Evolutionary conservation across 2,888 invertebrate genomes (phyloP), one percentile per base, ranked within the genome.

Genomic region (Drosophila rellima): DNA sequence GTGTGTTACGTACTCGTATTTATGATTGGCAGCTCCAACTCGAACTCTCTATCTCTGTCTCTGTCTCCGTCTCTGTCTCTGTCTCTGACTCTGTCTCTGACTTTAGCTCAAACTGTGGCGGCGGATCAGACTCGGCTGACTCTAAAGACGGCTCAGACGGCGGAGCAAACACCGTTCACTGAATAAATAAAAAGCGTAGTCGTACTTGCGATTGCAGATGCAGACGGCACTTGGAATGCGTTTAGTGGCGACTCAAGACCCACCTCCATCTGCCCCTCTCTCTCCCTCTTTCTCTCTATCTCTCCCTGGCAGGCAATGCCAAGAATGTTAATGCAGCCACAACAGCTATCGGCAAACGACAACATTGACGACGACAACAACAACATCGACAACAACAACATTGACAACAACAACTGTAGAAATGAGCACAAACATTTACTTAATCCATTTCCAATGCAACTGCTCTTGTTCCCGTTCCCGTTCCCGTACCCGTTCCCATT

Each of bases 271-370:
- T 10, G 8, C 40, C 15, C 39, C 33, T 6, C 56, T 0, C 23
- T 0, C 20, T 2, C 3, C n/a, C 18, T 1, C 8, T 2, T 6
- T 23, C 17, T 20, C 13, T 7, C 37, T 4, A 15, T 18, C 31
- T 23, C 11, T 45, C 59, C 26, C 48, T 26, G 18, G 45, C 55
- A 62, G 67, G 71, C 62, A 78, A 80, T 87, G 87, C 75, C 56
- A 78, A 79, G 87, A 79, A 90, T 90, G 90, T 91, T 90, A 90
- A 91, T 91, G 91, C 89, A 83, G 61, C 73, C 69, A 45, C 74
- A 50, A 55, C 70, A 59, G 57, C 73, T 40, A 60, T 17, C 51
- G 45, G 40, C 68, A 61, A 54, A 48, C 60, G 56, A 26, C 65
- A 44, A 13, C 55, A 26, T 61, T 68, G 63, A 59, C 72, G 64